Conservation (phyloP, 2,797 vertebrate genomes). For the Octomys mimax region DNA sequence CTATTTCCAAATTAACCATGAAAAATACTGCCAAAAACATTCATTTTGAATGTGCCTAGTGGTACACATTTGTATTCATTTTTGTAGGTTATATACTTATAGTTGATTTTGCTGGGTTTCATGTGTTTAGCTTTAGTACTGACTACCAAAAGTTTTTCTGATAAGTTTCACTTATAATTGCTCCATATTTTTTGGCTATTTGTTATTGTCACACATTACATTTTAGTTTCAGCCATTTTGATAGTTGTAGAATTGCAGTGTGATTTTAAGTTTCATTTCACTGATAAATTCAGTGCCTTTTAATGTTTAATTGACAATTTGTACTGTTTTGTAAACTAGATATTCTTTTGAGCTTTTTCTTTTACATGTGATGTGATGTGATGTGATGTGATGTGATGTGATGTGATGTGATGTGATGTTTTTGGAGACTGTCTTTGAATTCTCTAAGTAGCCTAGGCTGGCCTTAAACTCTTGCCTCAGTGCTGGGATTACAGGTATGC, state of each 20-base stretch:
- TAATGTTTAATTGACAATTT: conserved; percentile 3
- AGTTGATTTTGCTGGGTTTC: conserved; percentile 9
- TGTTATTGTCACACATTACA: neutral
- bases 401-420: neutral
- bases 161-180: conserved; percentile 34
- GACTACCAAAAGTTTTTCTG: neutral
- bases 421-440: neutral
- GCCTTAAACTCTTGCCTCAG: neutral
- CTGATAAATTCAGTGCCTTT: neutral
- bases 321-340: neutral
- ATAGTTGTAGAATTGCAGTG: neutral
- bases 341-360: neutral
- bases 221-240: conserved; percentile 56
- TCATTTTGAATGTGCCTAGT: conserved; percentile 14
- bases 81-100: conserved; percentile 36
- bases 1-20: neutral
- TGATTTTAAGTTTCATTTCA: conserved; percentile 52
- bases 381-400: too few relatives aligned
- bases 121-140: neutral
- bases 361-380: too few relatives aligned
- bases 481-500: neutral
- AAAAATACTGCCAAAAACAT: conserved; percentile 29
- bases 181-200: conserved; percentile 2
- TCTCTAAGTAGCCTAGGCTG: neutral
- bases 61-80: neutral